phyloP scores from a whole-genome alignment of 2,113 vertebrate genomes.

The Donacobius atricapilla region DNA sequence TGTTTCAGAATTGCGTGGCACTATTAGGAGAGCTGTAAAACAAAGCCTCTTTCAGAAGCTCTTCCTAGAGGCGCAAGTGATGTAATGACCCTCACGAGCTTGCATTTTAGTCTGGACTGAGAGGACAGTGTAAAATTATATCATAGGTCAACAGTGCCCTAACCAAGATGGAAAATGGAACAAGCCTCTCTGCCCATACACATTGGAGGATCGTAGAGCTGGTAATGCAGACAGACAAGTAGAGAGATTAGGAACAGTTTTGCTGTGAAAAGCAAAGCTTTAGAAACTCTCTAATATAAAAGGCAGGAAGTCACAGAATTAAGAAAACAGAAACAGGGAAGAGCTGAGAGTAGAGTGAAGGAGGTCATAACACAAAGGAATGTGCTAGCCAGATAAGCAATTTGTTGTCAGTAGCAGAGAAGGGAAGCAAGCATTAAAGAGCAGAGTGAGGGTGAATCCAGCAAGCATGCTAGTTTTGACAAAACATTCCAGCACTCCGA shows the following conservation, averaged over 20 bases:
- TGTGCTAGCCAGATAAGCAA: not conserved
- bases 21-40: not conserved
- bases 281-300: not conserved
- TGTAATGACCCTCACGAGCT: not conserved
- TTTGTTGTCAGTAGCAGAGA: not conserved
- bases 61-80: not conserved
- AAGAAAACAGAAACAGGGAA: not conserved
- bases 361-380: not conserved
- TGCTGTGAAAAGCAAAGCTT: not conserved
- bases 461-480: not conserved
- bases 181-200: not conserved
- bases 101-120: not conserved
- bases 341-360: not conserved
- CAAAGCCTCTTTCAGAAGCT: not conserved
- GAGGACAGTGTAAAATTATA: not conserved
- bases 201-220: not conserved
- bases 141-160: not conserved
- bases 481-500: not conserved
- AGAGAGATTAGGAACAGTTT: not conserved
- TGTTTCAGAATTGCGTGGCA: not conserved
- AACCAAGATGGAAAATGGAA: not conserved
- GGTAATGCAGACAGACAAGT: not conserved
- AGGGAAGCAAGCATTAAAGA: not conserved
- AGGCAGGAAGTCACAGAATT: not conserved
- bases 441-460: not conserved